Percentiles rank a stretch among this genome's conserved stretches.
Conservation (phyloP, 2,888 invertebrate species). For the Coelinius sp. region DNA sequence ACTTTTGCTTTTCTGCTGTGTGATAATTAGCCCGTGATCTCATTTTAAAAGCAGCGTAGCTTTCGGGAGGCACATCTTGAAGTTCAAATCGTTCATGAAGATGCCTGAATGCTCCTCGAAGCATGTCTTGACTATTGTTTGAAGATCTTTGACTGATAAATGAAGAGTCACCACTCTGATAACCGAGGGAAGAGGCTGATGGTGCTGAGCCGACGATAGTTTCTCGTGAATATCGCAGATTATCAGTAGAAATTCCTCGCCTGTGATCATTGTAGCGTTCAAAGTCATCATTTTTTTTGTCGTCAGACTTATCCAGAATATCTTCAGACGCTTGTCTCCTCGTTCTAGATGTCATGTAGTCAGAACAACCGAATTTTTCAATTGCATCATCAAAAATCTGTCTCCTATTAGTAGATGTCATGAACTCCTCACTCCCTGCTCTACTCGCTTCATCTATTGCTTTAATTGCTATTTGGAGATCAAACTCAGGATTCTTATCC, state of each 20-base stretch:
- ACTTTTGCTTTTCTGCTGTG: slow-evolving; percentile 19
- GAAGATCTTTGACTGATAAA: slow-evolving; percentile 43
- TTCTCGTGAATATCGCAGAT: slow-evolving; percentile 53
- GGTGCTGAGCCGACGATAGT: slow-evolving; percentile 45
- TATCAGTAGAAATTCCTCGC: slow-evolving; percentile 63
- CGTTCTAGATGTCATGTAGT: slow-evolving; percentile 25
- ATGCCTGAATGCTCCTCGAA: slow-evolving; percentile 58
- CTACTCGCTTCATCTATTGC: slow-evolving; percentile 2
- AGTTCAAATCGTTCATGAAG: slow-evolving; percentile 62
- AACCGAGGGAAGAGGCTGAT: slow-evolving; percentile 47
- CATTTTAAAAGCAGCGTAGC: slow-evolving; percentile 63
- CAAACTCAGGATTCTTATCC: slow-evolving; percentile 18
- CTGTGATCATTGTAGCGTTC: slow-evolving; percentile 49
- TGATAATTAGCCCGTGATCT: slow-evolving; percentile 55
- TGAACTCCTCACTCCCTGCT: slow-evolving; percentile 11
- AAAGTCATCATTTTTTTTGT: slow-evolving; percentile 45
- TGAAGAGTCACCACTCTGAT: slow-evolving; percentile 48
- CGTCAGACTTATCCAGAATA: slow-evolving; percentile 54
- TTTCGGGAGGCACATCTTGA: slow-evolving; percentile 61
- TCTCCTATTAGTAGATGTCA: slow-evolving; percentile 34
- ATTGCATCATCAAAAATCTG: slow-evolving; percentile 40
- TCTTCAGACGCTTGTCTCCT: slow-evolving; percentile 61
- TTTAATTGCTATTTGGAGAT: background rate
- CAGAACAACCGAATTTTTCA: slow-evolving; percentile 41
- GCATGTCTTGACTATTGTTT: slow-evolving; percentile 43